phyloP scores from a whole-genome alignment of 2,888 invertebrate genomes.

The Trichacis sp. region DNA sequence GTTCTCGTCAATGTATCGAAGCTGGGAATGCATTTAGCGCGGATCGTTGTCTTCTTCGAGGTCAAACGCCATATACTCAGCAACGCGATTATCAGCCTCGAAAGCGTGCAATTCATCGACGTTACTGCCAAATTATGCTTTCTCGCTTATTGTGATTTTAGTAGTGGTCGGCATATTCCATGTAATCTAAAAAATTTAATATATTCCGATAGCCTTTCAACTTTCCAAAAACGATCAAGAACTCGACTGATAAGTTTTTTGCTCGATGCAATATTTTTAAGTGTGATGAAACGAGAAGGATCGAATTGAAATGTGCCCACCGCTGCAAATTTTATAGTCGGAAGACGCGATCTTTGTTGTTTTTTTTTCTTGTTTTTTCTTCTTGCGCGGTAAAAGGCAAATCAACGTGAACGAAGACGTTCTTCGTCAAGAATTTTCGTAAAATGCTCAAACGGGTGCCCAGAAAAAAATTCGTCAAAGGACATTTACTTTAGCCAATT shows the following conservation, averaged over 20 bases:
- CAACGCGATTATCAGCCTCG: slow-evolving; percentile 29
- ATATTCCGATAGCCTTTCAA: background rate
- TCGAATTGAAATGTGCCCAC: slow-evolving; percentile 13
- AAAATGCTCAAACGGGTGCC: no score
- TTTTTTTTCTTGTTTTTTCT: no score
- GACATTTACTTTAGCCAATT: no score
- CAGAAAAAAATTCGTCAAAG: no score
- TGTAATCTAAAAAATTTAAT: no score
- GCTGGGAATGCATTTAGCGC: slow-evolving; percentile 8
- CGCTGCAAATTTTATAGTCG: slow-evolving; percentile 19
- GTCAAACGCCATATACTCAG: slow-evolving; percentile 13
- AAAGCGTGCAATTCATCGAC: slow-evolving; percentile 22
- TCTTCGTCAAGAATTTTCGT: no score
- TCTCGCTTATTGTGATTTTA: slow-evolving; percentile 25
- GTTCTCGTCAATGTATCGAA: slow-evolving; percentile 41
- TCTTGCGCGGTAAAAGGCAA: no score
- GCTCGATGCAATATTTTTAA: no score
- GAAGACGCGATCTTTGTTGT: slow-evolving; percentile 23
- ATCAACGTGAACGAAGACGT: slow-evolving; percentile 31
- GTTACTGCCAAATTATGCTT: slow-evolving; percentile 7
- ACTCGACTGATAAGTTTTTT: no score
- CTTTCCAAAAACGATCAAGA: no score
- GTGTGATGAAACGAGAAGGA: background rate
- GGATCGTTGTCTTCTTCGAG: slow-evolving; percentile 11
- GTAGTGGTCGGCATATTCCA: slow-evolving; percentile 15